Evolutionary conservation across 2,113 vertebrate species (phyloP).

Genomic region (Corythaixoides concolor): DNA sequence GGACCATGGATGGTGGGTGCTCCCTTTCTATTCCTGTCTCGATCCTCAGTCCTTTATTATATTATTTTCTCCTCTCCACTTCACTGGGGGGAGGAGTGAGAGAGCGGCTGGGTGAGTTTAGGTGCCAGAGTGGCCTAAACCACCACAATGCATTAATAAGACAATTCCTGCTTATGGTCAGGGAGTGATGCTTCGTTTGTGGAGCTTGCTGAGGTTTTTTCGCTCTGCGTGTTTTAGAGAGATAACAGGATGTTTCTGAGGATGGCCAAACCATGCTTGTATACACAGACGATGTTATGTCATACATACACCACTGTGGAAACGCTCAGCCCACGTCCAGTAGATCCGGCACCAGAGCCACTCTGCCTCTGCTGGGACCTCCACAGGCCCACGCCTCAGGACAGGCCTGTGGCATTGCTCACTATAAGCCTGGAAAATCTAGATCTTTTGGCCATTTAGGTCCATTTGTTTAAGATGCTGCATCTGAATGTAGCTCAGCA

Average conservation of each 20-base stretch:
- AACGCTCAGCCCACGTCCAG: not conserved
- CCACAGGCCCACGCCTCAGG: accelerated
- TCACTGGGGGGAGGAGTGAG: too few species aligned
- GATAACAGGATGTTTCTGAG: not conserved
- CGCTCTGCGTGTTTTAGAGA: not conserved
- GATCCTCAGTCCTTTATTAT: too few species aligned
- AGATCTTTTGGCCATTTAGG: not conserved
- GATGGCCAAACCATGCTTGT: not conserved
- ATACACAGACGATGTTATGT: not conserved
- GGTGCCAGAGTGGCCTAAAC: too few species aligned
- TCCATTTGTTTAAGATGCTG: not conserved
- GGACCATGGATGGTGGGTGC: too few species aligned
- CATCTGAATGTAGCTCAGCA: not conserved
- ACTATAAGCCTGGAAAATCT: not conserved
- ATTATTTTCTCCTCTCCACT: too few species aligned
- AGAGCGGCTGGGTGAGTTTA: too few species aligned
- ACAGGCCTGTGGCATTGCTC: not conserved
- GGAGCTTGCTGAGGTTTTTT: not conserved
- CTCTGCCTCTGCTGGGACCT: not conserved
- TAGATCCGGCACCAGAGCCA: not conserved
- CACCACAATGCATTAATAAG: too few species aligned
- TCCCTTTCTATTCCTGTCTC: too few species aligned
- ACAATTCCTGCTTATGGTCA: not conserved
- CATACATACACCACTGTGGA: not conserved
- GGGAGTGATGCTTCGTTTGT: not conserved